phyloP scores from a whole-genome alignment of 2,888 invertebrate genomes.

The Caenorhabditis imperialis region DNA sequence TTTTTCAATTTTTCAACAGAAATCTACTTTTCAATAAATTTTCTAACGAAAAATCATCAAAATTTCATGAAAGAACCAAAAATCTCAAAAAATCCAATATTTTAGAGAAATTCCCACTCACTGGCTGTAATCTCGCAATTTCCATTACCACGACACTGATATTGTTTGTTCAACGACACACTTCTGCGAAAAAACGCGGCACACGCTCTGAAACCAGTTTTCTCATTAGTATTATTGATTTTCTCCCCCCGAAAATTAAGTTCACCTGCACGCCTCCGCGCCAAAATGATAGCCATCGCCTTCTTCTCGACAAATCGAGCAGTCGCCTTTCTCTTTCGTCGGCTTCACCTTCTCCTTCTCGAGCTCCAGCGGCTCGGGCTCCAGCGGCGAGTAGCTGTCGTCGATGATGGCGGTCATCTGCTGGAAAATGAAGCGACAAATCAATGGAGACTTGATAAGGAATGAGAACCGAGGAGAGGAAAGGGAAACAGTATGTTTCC shows the following conservation, averaged over 20 bases:
- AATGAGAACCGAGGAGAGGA: constrained; percentile 3
- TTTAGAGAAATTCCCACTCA: too few relatives aligned
- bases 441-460: constrained; percentile 27
- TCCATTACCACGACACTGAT: constrained; percentile 29
- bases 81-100: too few relatives aligned
- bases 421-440: constrained; percentile 6
- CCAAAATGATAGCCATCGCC: constrained; percentile 54
- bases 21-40: too few relatives aligned
- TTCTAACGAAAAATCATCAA: too few relatives aligned
- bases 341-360: too few relatives aligned
- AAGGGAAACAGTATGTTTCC: constrained; percentile 12
- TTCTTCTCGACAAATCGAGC: constrained; percentile 41
- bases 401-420: too few relatives aligned
- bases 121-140: constrained; percentile 42
- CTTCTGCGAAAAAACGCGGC: constrained; percentile 53
- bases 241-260: not conserved
- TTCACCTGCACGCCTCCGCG: constrained; percentile 50
- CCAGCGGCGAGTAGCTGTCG: too few relatives aligned
- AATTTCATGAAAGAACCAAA: too few relatives aligned
- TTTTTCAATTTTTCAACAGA: not conserved
- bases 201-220: constrained; percentile 53
- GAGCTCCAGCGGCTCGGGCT: too few relatives aligned
- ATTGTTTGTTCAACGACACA: constrained; percentile 33
- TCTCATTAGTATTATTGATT: too few relatives aligned
- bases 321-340: constrained; percentile 13